Percentiles rank a stretch among this genome's conserved stretches.
These are phyloP conservation scores for Leucopternis melanops DNA, from an alignment of 2,113 vertebrate genomes.

Conservation along the genomic window DNA sequence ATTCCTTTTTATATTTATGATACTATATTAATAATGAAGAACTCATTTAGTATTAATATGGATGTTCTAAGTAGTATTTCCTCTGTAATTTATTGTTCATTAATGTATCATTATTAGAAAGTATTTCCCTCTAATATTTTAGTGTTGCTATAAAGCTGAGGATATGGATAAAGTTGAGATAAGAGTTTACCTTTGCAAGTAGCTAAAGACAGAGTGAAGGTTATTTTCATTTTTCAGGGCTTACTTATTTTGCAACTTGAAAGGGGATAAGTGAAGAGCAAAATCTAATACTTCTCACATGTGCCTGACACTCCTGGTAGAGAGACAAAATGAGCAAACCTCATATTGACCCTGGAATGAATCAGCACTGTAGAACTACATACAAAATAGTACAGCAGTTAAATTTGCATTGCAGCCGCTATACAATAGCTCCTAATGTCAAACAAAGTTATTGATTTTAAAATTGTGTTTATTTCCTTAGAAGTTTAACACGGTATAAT, in stretches of 20 bases:
- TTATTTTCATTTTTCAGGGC: background rate
- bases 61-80: slow-evolving; percentile 39
- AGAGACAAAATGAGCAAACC: background rate
- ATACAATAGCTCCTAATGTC: background rate
- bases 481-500: background rate
- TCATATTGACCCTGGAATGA: background rate
- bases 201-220: slow-evolving; percentile 21
- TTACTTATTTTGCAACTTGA: background rate
- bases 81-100: slow-evolving; percentile 62
- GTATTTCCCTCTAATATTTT: slow-evolving; percentile 44
- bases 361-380: background rate
- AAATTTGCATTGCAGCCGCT: background rate
- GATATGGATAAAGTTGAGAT: background rate
- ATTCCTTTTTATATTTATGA: slow-evolving; percentile 52
- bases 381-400: background rate
- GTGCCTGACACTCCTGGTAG: background rate
- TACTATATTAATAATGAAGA: slow-evolving; percentile 58
- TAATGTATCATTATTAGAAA: slow-evolving; percentile 59
- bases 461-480: background rate
- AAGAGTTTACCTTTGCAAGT: slow-evolving; percentile 27
- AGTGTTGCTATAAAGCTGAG: slow-evolving; percentile 35
- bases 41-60: slow-evolving; percentile 55
- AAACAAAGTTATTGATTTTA: background rate
- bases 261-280: background rate
- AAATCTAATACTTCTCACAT: background rate